phyloP scores from a whole-genome alignment of 2,888 invertebrate genomes.

The Drosophila anomelani region DNA sequence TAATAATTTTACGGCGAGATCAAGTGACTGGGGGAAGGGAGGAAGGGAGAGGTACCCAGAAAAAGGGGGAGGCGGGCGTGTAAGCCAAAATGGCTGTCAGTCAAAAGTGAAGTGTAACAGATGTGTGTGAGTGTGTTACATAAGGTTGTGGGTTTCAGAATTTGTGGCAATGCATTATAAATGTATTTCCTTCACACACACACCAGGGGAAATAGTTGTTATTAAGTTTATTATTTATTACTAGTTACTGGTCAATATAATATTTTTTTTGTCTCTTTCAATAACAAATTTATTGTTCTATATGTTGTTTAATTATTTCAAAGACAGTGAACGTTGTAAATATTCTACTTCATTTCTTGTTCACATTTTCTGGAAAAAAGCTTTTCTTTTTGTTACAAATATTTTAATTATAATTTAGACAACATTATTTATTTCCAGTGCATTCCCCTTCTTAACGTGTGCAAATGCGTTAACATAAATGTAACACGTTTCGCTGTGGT shows the following conservation, averaged over 20 bases:
- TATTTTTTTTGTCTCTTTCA: not conserved
- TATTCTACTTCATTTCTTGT: not conserved
- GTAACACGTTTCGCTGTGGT: conserved; percentile 76
- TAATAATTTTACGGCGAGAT: conserved; percentile 73
- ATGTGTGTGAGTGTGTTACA: conserved; percentile 46
- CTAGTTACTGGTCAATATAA: not conserved
- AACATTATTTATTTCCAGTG: conserved; percentile 13
- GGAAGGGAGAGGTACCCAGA: conserved; percentile 2
- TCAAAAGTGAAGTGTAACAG: conserved; percentile 71
- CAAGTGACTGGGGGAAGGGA: conserved; percentile 54
- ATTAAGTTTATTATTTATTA: not conserved
- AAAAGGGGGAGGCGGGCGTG: not conserved
- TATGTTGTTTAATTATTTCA: too few species aligned
- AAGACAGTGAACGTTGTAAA: too few species aligned
- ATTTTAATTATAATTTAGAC: not conserved
- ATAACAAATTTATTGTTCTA: too few species aligned
- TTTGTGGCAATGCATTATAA: conserved; percentile 57
- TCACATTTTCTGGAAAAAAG: not conserved
- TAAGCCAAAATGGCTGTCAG: conserved; percentile 72
- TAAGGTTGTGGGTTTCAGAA: conserved; percentile 66
- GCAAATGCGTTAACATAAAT: conserved; percentile 77
- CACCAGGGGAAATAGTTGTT: not conserved
- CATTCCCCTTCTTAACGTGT: conserved; percentile 56
- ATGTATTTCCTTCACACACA: conserved; percentile 24
- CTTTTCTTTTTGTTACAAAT: not conserved